Conservation (phyloP, 2,113 vertebrate genomes). For the Myotis lucifugus region DNA sequence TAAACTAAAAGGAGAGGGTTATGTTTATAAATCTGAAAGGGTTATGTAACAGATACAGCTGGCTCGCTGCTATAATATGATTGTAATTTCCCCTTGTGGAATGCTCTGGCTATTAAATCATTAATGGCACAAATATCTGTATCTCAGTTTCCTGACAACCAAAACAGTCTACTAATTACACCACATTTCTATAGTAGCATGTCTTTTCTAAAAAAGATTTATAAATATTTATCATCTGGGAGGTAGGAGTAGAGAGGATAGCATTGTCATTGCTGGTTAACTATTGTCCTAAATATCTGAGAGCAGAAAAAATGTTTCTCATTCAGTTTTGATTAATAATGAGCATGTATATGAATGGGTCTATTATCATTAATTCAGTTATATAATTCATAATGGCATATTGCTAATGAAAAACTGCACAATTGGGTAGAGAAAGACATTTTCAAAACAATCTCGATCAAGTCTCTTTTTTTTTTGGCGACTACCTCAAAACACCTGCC, state of each 20-base stretch:
- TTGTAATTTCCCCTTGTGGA: conserved; percentile 55
- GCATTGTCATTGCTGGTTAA: conserved; percentile 36
- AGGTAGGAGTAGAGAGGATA: not conserved
- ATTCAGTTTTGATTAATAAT: conserved; percentile 75
- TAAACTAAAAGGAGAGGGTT: not conserved
- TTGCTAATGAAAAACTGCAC: conserved; percentile 77
- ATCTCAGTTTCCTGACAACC: conserved; percentile 52
- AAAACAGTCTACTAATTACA: conserved; percentile 54
- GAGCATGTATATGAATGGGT: conserved; percentile 54
- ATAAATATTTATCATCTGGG: conserved; percentile 77
- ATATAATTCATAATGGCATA: conserved; percentile 79
- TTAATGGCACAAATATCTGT: conserved; percentile 70
- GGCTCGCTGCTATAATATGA: conserved; percentile 55
- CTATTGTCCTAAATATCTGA: conserved; percentile 59
- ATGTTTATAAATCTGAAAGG: conserved; percentile 61
- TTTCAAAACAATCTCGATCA: conserved; percentile 58
- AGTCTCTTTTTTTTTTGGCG: conserved; percentile 47
- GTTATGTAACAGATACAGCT: conserved; percentile 52
- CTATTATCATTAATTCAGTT: conserved; percentile 81
- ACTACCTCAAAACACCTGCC: conserved; percentile 49
- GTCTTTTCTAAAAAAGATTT: conserved; percentile 67
- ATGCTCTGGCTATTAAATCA: conserved; percentile 72
- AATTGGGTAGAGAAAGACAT: conserved; percentile 66
- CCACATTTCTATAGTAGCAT: conserved; percentile 5
- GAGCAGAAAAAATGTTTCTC: conserved; percentile 37